Evolutionary conservation across 2,888 invertebrate species (phyloP), one percentile per base, ranked within the genome.

Genomic region (Phalera bucephala): DNA sequence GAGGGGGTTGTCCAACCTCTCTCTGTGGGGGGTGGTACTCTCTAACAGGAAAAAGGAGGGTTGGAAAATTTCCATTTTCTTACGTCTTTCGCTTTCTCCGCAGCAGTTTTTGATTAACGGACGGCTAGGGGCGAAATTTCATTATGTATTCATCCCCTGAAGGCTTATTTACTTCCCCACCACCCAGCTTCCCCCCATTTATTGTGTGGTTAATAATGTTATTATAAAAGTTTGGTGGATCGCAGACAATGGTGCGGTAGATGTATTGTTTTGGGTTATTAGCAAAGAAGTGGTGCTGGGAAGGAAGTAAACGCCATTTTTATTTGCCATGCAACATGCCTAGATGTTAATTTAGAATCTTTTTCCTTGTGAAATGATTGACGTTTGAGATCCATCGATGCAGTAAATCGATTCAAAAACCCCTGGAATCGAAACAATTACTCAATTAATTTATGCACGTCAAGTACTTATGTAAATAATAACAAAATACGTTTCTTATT

Each of bases 51-150:
- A 89, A 88, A 89, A 89, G 88, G 88, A 89, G 88, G 88, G 88
- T 76, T 75, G 88, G 84, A 87, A 89, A 88, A 89, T 89, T 89
- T 89, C 87, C 87, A 87, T 87, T 87, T 87, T 87, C 87, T 87
- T 87, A 75, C 86, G 87, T 83, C 84, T 86, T 87, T 86, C 77
- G 61, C 58, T 65, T 67, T 72, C 78, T 87, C 80, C 81, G 84
- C 86, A 84, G 82, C 84, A 87, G 77, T 87, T 86, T 88, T 87
- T 87, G 88, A 88, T 87, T 87, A 88, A 87, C 88, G 88, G 86
- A 85, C 86, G 79, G 71, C 73, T 60, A 73, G 76, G 79, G 76
- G 83, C 73, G 75, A 80, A 83, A 86, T 86, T 85, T 86, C 85
- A 88, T 89, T 87, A 87, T 82, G 77, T 87, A 87, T 87, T 85